These are phyloP conservation scores for Nasalis larvatus DNA, from an alignment of 2,113 vertebrate species.

Conservation along the genomic window DNA sequence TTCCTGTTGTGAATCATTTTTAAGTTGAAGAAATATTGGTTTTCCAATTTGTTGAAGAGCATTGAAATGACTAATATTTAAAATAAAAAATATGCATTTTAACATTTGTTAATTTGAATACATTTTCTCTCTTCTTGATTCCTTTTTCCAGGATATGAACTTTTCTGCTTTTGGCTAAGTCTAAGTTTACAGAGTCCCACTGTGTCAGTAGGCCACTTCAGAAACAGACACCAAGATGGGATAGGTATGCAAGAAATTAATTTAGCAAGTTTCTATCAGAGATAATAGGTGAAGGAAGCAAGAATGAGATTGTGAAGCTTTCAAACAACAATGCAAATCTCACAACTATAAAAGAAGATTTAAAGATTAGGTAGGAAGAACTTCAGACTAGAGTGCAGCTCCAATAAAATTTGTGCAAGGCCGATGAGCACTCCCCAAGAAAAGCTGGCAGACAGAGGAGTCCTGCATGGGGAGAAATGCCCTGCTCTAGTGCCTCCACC, in stretches of 20 bases:
- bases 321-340: not conserved
- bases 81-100: not conserved
- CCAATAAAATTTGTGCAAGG: not conserved
- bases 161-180: not conserved
- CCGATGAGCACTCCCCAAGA: not conserved
- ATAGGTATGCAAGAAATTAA: not conserved
- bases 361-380: not conserved
- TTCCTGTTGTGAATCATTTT: not conserved
- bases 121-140: not conserved
- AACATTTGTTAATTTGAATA: not conserved
- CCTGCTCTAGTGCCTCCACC: not conserved
- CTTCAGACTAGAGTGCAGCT: too few relatives aligned
- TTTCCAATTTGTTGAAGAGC: not conserved
- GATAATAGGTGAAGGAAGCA: not conserved
- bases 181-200: too few relatives aligned
- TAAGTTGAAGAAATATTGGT: not conserved
- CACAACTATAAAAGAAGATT: not conserved
- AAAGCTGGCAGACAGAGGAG: not conserved
- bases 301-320: not conserved
- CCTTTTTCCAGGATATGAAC: not conserved
- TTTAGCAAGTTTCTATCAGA: not conserved
- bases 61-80: not conserved
- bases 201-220: not conserved
- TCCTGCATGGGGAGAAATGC: not conserved
- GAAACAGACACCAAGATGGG: not conserved